Evolutionary conservation across 2,888 invertebrate species (phyloP), one percentile per base, ranked within the genome.

Genomic region (Thecophora atra): DNA sequence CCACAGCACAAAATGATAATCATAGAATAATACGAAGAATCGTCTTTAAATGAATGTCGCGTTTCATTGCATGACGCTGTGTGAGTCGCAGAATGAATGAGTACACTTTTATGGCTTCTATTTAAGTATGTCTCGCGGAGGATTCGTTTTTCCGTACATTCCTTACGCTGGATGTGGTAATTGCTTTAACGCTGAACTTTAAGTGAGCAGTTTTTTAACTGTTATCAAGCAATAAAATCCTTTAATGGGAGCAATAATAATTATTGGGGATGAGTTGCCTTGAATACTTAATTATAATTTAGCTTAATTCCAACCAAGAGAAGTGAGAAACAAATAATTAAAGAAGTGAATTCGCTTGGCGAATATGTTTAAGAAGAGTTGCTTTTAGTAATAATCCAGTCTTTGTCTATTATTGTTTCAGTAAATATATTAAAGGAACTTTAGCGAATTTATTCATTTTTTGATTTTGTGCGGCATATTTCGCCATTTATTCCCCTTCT

Each of bases 1-100:
- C 70, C 66, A 66, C 62, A 71, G 68, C 68, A 68, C 58, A 68
- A 58, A 68, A 68, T 56, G 68, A 68, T 68, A 68, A 68, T 68
- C 68, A 68, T 68, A 68, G 56, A 68, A 58, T 68, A 44, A 56
- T 42, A 56, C 56, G 42, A 42, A 24, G 56, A 42, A 44, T 26
- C 44, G 58, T 52, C 44, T 54, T 54, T 19, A 64, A 47, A 64
- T 47, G 47, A 64, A 54, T 19, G 67, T 15, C 21, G 24, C 37
- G 37, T 8, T 6, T 8, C 11, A 37, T 37, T 37, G 11, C 0
- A 52, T 52, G 52, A 21, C 19, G 6, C n/a, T 37, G 21, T 21
- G 28, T 28, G 51, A 15, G 26, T 30, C 7, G 6, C 5, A 11
- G 60, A 47, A 24, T 44, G 63, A 44, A 13, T 26, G 60, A 17